Base-by-base conservation (phyloP, 2,888 invertebrate species). In the Allolobophora icterica region DNA sequence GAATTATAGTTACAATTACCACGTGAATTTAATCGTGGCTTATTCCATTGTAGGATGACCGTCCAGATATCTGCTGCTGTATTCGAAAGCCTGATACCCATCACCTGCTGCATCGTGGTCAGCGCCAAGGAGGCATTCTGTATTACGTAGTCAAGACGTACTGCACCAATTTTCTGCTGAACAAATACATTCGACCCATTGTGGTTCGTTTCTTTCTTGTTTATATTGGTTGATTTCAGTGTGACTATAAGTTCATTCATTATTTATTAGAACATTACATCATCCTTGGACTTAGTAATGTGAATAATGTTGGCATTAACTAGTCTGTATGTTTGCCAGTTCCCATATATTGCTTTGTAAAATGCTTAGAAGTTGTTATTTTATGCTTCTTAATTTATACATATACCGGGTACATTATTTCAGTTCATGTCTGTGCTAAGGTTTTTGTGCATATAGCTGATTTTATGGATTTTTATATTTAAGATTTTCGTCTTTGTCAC, bases 401-500 rank as follows among this genome's bases (percentile, higher is more conserved):
- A 71, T 71, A 17, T n/a, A 13, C n/a, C n/a, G n/a, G 3, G n/a
- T n/a, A n/a, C 11, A 17, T n/a, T 71, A 17, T n/a, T 71, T n/a
- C 71, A 71, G 71, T 30, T n/a, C n/a, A 30, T n/a, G 71, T n/a
- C n/a, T 8, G 6, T 71, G n/a, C 3, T n/a, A 71, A 13, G 30
- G 2, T 71, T n/a, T 71, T 30, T 84, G 84, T 34, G 84, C 33
- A 84, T 87, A 13, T 34, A 87, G 38, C 24, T 38, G 19, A 38
- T 87, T 19, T 87, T 87, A 17, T 0, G 3, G n/a, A 0, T 71
- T 30, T 71, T 71, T 71, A 40, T 33, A 52, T 93, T 94, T 84
- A 93, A 95, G 95, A 93, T 99, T 96, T 96, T 99, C 90, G 94
- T 97, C 2, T 99, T 99, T 96, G 97, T 97, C 94, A 98, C 97